Evolutionary conservation across 2,113 vertebrate species (phyloP).

Genomic region (Odontesthes bonariensis): DNA sequence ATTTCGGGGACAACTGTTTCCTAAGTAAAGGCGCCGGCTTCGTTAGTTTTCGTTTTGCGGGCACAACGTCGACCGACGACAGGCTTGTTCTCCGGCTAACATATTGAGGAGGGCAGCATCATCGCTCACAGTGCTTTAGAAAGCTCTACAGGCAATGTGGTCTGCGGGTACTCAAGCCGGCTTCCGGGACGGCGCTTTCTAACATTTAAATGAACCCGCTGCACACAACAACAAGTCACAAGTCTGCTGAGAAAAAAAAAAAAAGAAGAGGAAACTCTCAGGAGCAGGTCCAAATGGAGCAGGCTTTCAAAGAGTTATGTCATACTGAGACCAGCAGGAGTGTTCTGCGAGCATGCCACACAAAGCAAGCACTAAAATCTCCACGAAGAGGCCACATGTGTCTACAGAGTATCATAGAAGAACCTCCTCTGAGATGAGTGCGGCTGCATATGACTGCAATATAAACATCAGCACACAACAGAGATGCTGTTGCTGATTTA

Average conservation of each 20-base stretch:
- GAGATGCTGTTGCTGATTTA: conserved; percentile 77
- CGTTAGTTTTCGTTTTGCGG: conserved; percentile 73
- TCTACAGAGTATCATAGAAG: conserved; percentile 61
- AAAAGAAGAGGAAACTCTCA: conserved; percentile 12
- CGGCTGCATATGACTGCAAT: conserved; percentile 77
- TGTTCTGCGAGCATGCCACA: conserved; percentile 44
- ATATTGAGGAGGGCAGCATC: conserved; percentile 60
- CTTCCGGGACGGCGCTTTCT: conserved; percentile 46
- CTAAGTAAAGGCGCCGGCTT: conserved; percentile 73
- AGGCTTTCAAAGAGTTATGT: conserved; percentile 62
- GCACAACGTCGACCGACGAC: conserved; percentile 69
- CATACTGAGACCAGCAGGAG: conserved; percentile 44
- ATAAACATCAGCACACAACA: conserved; percentile 75
- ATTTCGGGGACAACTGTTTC: conserved; percentile 78
- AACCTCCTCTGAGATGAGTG: conserved; percentile 67
- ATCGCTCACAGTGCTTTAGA: conserved; percentile 52
- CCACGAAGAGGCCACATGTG: conserved; percentile 70
- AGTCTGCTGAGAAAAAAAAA: neutral
- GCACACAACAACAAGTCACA: conserved; percentile 11
- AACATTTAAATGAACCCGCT: conserved; percentile 52
- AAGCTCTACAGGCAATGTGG: conserved; percentile 44
- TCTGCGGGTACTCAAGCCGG: conserved; percentile 51
- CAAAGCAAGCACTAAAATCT: conserved; percentile 61
- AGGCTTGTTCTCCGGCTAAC: conserved; percentile 68
- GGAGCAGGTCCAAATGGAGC: conserved; percentile 32